These are phyloP conservation scores for Schrankia costaestrigalis DNA, from an alignment of 2,888 invertebrate species.

Conservation along the genomic window DNA sequence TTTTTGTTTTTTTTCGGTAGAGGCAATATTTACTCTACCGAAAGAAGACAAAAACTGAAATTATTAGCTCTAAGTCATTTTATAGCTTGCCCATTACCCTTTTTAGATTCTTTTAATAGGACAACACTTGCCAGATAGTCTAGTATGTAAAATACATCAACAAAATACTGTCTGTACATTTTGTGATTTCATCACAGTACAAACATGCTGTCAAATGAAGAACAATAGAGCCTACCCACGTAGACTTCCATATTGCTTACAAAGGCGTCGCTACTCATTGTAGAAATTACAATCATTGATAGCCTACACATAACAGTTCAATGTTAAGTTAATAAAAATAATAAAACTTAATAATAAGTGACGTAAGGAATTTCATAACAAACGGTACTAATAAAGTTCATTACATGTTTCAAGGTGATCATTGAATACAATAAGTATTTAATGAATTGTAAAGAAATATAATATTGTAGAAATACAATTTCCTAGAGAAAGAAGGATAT, in stretches of 20 bases:
- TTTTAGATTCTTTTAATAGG: too few species aligned
- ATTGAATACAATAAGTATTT: not conserved
- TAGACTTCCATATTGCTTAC: conserved; percentile 8
- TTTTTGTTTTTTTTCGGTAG: too few species aligned
- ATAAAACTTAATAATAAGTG: conserved; percentile 24
- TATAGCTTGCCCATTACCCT: too few species aligned
- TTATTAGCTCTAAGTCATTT: too few species aligned
- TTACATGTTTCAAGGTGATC: conserved; percentile 5
- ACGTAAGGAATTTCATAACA: conserved; percentile 30
- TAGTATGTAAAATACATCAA: too few species aligned
- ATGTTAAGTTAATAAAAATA: conserved; percentile 31
- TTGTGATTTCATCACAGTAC: not conserved
- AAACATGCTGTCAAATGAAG: too few species aligned
- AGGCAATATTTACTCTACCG: too few species aligned
- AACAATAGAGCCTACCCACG: conserved; percentile 31
- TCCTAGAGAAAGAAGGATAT: too few species aligned
- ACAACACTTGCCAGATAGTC: too few species aligned
- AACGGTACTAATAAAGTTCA: conserved; percentile 12
- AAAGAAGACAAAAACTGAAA: too few species aligned
- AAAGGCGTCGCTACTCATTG: conserved; percentile 19
- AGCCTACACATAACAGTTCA: conserved; percentile 21
- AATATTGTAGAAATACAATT: too few species aligned
- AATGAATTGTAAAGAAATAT: not conserved
- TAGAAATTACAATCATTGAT: conserved; percentile 6
- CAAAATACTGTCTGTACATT: not conserved